phyloP scores from a whole-genome alignment of 2,797 vertebrate genomes.

The Ambastaia sidthimunki region DNA sequence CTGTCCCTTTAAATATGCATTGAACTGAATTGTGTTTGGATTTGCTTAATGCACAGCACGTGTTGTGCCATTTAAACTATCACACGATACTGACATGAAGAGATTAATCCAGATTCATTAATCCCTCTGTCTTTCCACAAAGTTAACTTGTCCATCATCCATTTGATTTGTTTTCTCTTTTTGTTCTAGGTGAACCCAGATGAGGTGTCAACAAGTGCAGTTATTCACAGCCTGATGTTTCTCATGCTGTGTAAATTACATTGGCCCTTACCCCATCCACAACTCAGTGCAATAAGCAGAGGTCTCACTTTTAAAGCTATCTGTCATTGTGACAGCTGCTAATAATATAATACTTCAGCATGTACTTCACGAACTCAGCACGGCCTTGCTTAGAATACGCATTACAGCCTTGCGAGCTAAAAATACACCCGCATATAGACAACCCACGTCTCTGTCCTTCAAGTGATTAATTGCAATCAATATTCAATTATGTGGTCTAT shows the following conservation, averaged over 20 bases:
- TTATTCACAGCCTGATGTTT: constrained; percentile 5
- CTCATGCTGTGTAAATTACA: constrained; percentile 34
- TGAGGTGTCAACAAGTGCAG: neutral
- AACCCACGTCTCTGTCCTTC: constrained; percentile 22
- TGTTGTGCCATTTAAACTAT: no score
- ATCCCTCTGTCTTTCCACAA: neutral
- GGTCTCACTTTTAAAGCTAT: constrained; percentile 37
- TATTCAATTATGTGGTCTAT: constrained; percentile 59
- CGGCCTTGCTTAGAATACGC: constrained; percentile 17
- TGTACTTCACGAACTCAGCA: neutral
- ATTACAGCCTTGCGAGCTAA: constrained; percentile 18
- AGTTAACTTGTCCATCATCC: neutral
- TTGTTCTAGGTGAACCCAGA: constrained; percentile 6
- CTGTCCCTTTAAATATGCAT: no score
- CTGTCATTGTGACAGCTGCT: constrained; percentile 23
- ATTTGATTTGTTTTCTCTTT: constrained; percentile 22
- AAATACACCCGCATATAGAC: constrained; percentile 22
- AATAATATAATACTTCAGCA: constrained; percentile 35
- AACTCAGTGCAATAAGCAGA: constrained; percentile 29
- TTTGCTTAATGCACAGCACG: no score
- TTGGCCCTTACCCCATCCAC: constrained; percentile 29
- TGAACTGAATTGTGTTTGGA: no score
- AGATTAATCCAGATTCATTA: neutral
- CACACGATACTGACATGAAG: no score
- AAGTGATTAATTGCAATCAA: constrained; percentile 59